A percentile compares a stretch with the other conserved stretches of the same genome.
Evolutionary conservation across 2,888 invertebrate genomes (phyloP).

Genomic region (Lycaena phlaeas): DNA sequence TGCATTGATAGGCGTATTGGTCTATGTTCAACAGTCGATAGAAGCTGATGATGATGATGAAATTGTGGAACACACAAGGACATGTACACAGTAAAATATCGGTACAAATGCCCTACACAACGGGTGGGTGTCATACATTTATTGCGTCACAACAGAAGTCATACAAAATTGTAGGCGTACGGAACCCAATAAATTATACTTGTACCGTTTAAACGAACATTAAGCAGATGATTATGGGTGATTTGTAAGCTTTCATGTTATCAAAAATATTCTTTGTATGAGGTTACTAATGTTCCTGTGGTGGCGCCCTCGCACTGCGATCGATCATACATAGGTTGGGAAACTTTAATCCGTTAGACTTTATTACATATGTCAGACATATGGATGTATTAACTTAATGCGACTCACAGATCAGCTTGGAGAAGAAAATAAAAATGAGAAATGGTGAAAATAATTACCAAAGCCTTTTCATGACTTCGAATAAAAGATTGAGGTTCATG

Average conservation of each 20-base stretch:
- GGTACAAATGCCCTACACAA: not conserved
- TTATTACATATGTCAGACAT: constrained; percentile 13
- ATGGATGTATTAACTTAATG: no score
- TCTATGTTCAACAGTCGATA: no score
- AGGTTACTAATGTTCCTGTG: constrained; percentile 14
- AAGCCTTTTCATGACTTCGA: no score
- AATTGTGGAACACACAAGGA: no score
- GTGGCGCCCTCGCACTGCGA: constrained; percentile 16
- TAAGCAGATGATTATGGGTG: constrained; percentile 10
- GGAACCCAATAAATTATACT: constrained; percentile 6
- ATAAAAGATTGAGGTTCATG: no score
- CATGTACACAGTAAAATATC: not conserved
- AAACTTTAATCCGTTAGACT: constrained; percentile 15
- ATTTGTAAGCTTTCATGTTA: constrained; percentile 9
- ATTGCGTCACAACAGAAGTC: constrained; percentile 1
- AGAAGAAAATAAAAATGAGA: no score
- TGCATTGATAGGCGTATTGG: no score
- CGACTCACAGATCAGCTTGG: no score
- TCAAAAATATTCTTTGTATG: constrained; percentile 6
- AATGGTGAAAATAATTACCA: no score
- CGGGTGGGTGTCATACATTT: not conserved
- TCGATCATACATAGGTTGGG: constrained; percentile 18
- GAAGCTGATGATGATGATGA: no score
- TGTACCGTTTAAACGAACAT: constrained; percentile 9
- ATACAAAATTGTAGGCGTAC: not conserved